Conservation (phyloP, 2,113 vertebrate species). For the Pachyramphus minor region DNA sequence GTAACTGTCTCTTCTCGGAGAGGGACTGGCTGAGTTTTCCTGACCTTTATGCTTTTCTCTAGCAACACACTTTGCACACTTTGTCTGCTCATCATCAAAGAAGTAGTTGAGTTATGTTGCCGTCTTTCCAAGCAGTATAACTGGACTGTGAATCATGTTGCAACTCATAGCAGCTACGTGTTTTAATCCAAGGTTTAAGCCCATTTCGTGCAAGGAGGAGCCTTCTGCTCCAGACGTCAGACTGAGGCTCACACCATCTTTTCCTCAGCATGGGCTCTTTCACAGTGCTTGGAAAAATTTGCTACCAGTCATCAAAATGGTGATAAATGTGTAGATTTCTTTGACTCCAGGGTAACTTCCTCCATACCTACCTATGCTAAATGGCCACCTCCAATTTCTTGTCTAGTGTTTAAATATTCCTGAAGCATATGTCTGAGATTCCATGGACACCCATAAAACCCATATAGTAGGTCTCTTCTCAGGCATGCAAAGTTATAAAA, state of each 20-base stretch:
- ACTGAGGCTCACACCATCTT: background rate
- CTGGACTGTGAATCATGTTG: background rate
- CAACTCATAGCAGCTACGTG: background rate
- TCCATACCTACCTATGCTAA: background rate
- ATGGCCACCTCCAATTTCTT: background rate
- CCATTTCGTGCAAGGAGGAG: background rate
- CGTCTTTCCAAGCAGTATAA: background rate
- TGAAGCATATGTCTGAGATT: background rate
- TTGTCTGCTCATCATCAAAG: background rate
- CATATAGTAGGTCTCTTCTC: background rate
- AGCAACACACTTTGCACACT: background rate
- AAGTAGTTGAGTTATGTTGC: background rate
- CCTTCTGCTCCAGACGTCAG: background rate
- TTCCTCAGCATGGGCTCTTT: background rate
- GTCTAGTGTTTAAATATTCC: background rate
- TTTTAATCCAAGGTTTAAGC: background rate
- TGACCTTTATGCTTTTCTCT: background rate
- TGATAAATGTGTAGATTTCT: background rate
- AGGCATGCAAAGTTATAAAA: background rate
- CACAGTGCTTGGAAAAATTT: background rate
- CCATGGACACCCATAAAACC: background rate
- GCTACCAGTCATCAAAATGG: background rate
- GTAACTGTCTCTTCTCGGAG: background rate
- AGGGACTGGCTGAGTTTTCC: background rate
- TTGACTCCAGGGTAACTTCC: background rate